A percentile compares a stretch with the other conserved stretches of the same genome.
phyloP scores from a whole-genome alignment of 2,113 vertebrate genomes.

The Dicerorhinus sumatrensis region DNA sequence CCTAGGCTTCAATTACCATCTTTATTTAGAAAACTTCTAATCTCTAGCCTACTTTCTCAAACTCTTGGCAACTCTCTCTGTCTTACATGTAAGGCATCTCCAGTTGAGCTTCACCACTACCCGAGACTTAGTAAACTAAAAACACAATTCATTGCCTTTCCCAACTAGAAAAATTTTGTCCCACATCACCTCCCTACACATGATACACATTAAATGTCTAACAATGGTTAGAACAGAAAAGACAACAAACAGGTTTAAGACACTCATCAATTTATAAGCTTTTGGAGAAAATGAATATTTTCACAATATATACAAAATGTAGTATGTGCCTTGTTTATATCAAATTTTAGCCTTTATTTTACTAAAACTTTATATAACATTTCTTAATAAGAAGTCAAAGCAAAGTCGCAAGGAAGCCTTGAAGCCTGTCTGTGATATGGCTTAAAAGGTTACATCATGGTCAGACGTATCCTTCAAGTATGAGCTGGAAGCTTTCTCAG shows the following conservation, averaged over 20 bases:
- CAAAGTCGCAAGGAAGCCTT: background rate
- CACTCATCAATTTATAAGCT: background rate
- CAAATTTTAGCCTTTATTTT: background rate
- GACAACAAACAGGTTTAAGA: slow-evolving; percentile 14
- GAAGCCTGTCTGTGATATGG: background rate
- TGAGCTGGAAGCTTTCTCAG: background rate
- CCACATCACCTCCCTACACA: background rate
- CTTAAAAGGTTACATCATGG: background rate
- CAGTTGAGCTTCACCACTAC: background rate
- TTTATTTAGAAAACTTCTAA: background rate
- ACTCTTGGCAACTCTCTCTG: background rate
- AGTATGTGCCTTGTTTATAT: background rate
- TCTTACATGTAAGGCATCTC: background rate
- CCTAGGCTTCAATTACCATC: background rate
- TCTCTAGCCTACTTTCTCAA: background rate
- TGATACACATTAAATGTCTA: background rate
- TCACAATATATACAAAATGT: background rate
- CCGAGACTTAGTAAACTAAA: background rate
- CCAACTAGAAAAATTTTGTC: background rate
- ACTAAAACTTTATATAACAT: background rate
- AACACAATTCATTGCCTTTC: background rate
- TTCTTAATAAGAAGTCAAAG: slow-evolving; percentile 9
- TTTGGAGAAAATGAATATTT: background rate
- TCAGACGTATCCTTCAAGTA: background rate
- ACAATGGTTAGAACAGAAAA: background rate